Conservation (phyloP, 2,113 vertebrate species). For the Trogon melanurus region DNA sequence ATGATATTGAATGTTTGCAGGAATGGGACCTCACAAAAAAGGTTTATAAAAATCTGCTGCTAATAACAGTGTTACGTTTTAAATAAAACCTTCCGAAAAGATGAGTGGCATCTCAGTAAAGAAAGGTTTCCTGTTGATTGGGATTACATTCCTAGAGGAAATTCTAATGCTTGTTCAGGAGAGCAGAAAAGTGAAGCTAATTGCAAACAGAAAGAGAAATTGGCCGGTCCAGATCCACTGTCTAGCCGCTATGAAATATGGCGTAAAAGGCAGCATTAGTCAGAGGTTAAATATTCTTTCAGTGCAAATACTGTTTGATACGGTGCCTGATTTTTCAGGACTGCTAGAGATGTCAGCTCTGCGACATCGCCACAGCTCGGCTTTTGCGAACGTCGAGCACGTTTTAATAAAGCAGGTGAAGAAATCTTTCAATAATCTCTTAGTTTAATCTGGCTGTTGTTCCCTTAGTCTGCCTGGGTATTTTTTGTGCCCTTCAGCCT, state of each 20-base stretch:
- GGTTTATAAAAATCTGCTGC: constrained; percentile 37
- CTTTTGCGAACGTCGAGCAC: neutral
- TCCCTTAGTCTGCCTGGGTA: neutral
- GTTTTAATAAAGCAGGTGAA: neutral
- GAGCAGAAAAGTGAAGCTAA: constrained; percentile 13
- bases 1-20: constrained; percentile 17
- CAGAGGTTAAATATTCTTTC: neutral
- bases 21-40: constrained; percentile 23
- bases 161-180: constrained; percentile 5
- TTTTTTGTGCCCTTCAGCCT: neutral
- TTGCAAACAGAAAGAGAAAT: constrained; percentile 30
- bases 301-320: neutral
- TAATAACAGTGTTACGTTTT: constrained; percentile 11
- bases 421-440: neutral
- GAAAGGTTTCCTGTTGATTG: neutral
- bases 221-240: neutral
- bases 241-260: neutral
- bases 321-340: neutral
- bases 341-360: neutral
- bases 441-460: rapidly evolving
- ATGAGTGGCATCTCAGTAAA: neutral
- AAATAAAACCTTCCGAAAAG: constrained; percentile 14
- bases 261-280: neutral
- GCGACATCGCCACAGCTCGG: neutral
- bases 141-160: constrained; percentile 13